phyloP scores from a whole-genome alignment of 2,888 invertebrate species.

The Sminthurinus aureus region DNA sequence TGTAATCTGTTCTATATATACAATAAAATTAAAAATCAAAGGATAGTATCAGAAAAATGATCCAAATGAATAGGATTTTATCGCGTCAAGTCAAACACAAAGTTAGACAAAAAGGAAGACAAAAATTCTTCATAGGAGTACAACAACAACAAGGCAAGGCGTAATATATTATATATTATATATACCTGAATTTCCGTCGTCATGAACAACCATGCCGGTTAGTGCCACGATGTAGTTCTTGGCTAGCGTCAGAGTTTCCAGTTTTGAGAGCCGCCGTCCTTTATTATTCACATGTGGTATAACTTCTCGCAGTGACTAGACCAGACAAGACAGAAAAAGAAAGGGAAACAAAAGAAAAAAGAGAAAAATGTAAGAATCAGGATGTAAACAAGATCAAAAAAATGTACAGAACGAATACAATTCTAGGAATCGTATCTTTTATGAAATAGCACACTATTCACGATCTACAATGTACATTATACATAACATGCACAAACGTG shows the following conservation, averaged over 20 bases:
- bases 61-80: too few relatives aligned
- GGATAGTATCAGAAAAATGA: too few relatives aligned
- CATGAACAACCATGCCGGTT: conserved; percentile 58
- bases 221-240: conserved; percentile 60
- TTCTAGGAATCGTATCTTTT: conserved; percentile 7
- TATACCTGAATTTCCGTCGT: conserved; percentile 39
- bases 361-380: not conserved
- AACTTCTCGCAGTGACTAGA: conserved; percentile 59
- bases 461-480: too few relatives aligned
- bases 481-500: too few relatives aligned
- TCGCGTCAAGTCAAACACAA: too few relatives aligned
- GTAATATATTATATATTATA: too few relatives aligned
- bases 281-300: conserved; percentile 60
- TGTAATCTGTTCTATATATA: too few relatives aligned
- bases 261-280: conserved; percentile 58
- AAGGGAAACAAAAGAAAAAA: not conserved
- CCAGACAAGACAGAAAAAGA: conserved; percentile 30
- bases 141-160: too few relatives aligned
- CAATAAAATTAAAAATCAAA: too few relatives aligned
- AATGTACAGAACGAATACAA: not conserved
- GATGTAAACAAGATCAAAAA: conserved; percentile 11
- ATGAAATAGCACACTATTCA: too few relatives aligned
- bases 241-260: conserved; percentile 60
- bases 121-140: too few relatives aligned
- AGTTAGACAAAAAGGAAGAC: too few relatives aligned